Conservation (phyloP, 2,113 vertebrate genomes). For the Chaetodon auriga region DNA sequence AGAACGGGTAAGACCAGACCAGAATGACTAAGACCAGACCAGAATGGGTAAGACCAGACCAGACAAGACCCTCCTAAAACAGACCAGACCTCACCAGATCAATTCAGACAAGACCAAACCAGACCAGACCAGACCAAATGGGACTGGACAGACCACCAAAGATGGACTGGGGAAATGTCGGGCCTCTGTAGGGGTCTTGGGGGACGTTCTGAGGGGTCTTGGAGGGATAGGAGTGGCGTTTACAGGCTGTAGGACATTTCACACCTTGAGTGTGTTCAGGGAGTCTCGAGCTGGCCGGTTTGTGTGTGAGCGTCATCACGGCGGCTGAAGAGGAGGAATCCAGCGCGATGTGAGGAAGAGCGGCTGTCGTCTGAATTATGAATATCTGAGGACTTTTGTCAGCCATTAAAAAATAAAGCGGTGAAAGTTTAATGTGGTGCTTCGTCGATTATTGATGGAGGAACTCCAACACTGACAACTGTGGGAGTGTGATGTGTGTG, state of each 20-base stretch:
- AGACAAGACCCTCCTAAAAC: not conserved
- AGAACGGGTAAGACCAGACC: not conserved
- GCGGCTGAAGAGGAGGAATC: slow-evolving; percentile 59
- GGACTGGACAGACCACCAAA: no score
- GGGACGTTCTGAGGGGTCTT: not conserved
- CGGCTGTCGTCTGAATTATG: slow-evolving; percentile 82
- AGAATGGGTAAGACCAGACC: no score
- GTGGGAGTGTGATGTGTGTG: slow-evolving; percentile 58
- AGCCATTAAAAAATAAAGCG: slow-evolving; percentile 84
- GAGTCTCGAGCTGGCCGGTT: not conserved
- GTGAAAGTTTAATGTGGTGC: slow-evolving; percentile 78
- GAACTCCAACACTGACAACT: slow-evolving; percentile 73
- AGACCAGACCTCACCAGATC: not conserved
- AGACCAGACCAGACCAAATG: not conserved
- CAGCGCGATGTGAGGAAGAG: slow-evolving; percentile 71
- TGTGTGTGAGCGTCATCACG: slow-evolving; percentile 57
- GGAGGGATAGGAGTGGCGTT: no score
- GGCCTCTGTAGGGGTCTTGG: not conserved
- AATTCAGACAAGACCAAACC: no score
- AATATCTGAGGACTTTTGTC: slow-evolving; percentile 84
- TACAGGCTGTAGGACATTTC: no score
- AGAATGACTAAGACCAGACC: not conserved
- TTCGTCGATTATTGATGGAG: slow-evolving; percentile 81
- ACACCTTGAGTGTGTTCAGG: no score
- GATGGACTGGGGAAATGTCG: no score